These are phyloP conservation scores for Dissostichus mawsoni DNA, from an alignment of 2,113 vertebrate species.

Conservation along the genomic window DNA sequence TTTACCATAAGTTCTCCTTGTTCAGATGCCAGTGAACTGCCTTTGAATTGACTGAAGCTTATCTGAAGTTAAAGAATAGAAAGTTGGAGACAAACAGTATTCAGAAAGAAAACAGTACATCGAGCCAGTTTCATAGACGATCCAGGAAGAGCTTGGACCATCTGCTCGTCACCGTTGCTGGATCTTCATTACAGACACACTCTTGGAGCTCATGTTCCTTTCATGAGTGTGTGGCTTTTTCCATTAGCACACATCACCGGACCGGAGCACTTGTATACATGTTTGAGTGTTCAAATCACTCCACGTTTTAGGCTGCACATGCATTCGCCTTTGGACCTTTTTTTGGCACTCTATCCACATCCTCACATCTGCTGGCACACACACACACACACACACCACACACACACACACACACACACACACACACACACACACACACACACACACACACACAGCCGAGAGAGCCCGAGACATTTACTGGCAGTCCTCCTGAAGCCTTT, in stretches of 20 bases:
- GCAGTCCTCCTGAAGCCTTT: constrained; percentile 21
- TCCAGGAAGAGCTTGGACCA: constrained; percentile 45
- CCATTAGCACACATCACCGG: constrained; percentile 41
- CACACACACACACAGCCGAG: neutral
- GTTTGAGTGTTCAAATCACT: neutral
- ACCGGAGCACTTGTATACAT: constrained; percentile 31
- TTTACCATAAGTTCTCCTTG: neutral
- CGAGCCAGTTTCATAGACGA: constrained; percentile 35
- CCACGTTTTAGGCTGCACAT: neutral
- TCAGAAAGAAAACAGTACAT: constrained; percentile 24
- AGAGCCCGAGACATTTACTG: constrained; percentile 10
- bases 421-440: constrained; percentile 22
- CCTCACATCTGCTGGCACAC: neutral
- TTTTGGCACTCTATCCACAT: neutral
- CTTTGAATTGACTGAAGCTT: constrained; percentile 17
- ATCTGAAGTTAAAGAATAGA: constrained; percentile 31
- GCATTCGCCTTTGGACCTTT: constrained; percentile 18
- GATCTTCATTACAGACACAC: constrained; percentile 50
- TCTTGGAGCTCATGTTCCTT: constrained; percentile 42
- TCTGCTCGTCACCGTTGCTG: constrained; percentile 50
- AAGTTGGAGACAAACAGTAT: constrained; percentile 9
- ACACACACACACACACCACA: constrained; percentile 14
- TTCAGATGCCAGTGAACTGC: constrained; percentile 27
- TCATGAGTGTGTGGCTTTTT: constrained; percentile 43
- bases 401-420: constrained; percentile 10